Conservation (phyloP, 2,113 vertebrate species). For the Synchiropus splendidus region DNA sequence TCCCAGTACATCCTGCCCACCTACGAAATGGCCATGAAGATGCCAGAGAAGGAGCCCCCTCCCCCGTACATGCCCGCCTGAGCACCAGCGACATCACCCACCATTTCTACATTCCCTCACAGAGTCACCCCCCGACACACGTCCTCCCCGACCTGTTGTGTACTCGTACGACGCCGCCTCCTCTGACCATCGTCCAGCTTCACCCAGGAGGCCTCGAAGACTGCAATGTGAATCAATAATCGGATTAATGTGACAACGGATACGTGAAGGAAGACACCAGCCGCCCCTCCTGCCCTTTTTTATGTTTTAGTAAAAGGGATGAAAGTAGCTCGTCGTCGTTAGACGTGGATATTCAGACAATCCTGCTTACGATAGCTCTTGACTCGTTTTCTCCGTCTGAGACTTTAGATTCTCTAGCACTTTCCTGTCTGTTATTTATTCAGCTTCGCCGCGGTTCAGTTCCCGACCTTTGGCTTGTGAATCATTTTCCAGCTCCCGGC, state of each 20-base stretch:
- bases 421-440: conserved; percentile 58
- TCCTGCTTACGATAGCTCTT: conserved; percentile 48
- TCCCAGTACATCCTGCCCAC: conserved; percentile 88
- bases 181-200: no score
- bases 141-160: conserved; percentile 8
- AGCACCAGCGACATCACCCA: conserved; percentile 37
- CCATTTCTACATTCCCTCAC: conserved; percentile 39
- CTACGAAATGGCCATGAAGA: conserved; percentile 97
- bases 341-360: conserved; percentile 47
- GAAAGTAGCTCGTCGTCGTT: background rate
- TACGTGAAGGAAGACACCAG: conserved; percentile 19
- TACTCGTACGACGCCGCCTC: conserved; percentile 13
- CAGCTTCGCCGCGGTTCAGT: conserved; percentile 49
- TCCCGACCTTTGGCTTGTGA: conserved; percentile 25
- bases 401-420: conserved; percentile 44
- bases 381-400: conserved; percentile 28
- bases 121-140: background rate
- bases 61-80: conserved; percentile 80
- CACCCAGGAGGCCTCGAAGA: no score
- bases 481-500: conserved; percentile 20
- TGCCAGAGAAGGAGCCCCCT: conserved; percentile 88
- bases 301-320: conserved; percentile 43
- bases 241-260: conserved; percentile 12
- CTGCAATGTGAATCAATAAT: no score
- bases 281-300: conserved; percentile 24